These are phyloP conservation scores for Watsonalla cultraria DNA, from an alignment of 2,888 invertebrate genomes.

Conservation along the genomic window DNA sequence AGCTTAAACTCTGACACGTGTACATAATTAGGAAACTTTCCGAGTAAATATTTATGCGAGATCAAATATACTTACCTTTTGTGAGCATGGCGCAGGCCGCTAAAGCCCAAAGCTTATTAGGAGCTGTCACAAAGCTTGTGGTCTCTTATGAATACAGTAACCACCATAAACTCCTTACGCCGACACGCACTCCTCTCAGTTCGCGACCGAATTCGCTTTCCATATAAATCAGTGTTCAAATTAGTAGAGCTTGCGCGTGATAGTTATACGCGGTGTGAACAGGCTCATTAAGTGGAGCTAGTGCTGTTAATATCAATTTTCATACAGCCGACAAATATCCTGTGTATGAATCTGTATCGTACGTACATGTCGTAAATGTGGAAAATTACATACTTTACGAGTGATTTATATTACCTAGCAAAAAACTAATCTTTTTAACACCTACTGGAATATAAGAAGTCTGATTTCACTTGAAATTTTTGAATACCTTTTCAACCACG, in stretches of 20 bases:
- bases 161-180: constrained; percentile 9
- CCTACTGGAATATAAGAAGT: too few relatives aligned
- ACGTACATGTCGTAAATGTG: too few relatives aligned
- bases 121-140: constrained; percentile 58
- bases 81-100: constrained; percentile 38
- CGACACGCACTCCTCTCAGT: not conserved
- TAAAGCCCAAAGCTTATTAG: constrained; percentile 68
- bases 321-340: too few relatives aligned
- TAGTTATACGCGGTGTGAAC: too few relatives aligned
- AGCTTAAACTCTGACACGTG: constrained; percentile 23
- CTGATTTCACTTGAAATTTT: too few relatives aligned
- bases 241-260: not conserved
- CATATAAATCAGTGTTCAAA: not conserved
- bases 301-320: too few relatives aligned
- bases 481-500: too few relatives aligned
- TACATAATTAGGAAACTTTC: constrained; percentile 29
- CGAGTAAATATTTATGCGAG: constrained; percentile 31
- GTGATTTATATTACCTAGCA: too few relatives aligned
- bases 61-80: constrained; percentile 44
- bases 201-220: not conserved
- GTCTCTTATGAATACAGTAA: constrained; percentile 32
- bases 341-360: too few relatives aligned
- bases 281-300: too few relatives aligned
- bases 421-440: too few relatives aligned
- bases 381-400: too few relatives aligned